Base-by-base conservation (phyloP, 2,797 vertebrate species). In the Aldrovandia affinis region DNA sequence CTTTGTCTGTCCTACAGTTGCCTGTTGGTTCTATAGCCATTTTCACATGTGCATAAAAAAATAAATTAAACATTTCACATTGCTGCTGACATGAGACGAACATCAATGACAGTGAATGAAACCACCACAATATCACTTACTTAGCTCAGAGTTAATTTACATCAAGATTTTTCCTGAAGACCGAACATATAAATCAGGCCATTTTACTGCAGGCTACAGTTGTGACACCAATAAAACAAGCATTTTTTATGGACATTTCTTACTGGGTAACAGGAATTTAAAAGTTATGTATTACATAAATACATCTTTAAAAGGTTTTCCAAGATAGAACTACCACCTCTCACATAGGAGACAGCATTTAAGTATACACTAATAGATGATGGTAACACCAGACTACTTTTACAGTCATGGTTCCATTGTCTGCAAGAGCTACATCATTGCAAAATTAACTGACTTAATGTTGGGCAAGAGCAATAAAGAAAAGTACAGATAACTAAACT, bases 401-500 rank as follows among this genome's bases (percentile, higher is more conserved):
- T 78, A 39, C 84, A 85, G 78, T 80, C 50, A 84, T 18, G 55
- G 39, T 20, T 47, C 39, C 28, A 83, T 86, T 84, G 80, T 79
- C 86, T 83, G 55, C 85, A 87, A 86, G 68, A 39, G 7, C 68
- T 85, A 84, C 61, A 86, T 86, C 85, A 83, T 80, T 7, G 36
- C 15, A 77, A 77, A 25, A 47, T 9, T 22, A 10, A 89, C 82
- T 82, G 70, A 14, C 15, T 73, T 20, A 3, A 79, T 52, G 75
- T 85, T 42, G 73, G 78, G 88, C 78, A 89, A 83, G 55, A 12
- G 61, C 82, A 86, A 87, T 61, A 87, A 85, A 89, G 82, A 81
- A 80, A 75, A 81, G 87, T 87, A 87, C n/a, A 55, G 25, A 52
- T 52, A 42, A 83, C 77, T 59, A 83, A 47, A 87, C 88, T 85